These are phyloP conservation scores for Botia almorhae DNA, from an alignment of 2,797 vertebrate species.

Conservation along the genomic window DNA sequence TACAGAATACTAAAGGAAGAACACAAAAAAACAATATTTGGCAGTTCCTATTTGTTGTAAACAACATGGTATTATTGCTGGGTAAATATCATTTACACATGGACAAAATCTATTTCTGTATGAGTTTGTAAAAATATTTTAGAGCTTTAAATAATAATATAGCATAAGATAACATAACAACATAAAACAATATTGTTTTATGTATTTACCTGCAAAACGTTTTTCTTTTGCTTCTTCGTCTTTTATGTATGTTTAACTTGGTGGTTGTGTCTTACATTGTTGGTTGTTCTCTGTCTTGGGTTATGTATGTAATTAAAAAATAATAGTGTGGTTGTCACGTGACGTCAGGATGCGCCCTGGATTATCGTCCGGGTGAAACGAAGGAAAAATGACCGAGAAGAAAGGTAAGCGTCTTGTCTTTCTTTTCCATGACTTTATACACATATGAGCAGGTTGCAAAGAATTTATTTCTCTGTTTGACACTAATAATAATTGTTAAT, in stretches of 20 bases:
- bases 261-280: background rate
- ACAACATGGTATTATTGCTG: too few species aligned
- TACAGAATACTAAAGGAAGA: too few species aligned
- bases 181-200: too few species aligned
- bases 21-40: too few species aligned
- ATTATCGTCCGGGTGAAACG: constrained; percentile 54
- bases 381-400: constrained; percentile 62
- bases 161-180: too few species aligned
- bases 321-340: background rate
- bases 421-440: background rate
- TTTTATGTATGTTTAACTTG: background rate
- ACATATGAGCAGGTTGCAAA: background rate
- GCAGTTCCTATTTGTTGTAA: too few species aligned
- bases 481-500: background rate
- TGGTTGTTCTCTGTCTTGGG: background rate
- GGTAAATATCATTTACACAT: too few species aligned
- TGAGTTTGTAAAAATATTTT: too few species aligned
- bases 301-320: background rate
- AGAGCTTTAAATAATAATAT: too few species aligned
- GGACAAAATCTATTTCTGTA: too few species aligned
- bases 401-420: constrained; percentile 53
- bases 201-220: too few species aligned
- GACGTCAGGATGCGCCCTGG: constrained; percentile 10
- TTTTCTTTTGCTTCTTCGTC: too few species aligned
- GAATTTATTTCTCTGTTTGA: background rate